phyloP scores from a whole-genome alignment of 2,113 vertebrate genomes.

The Pedionomus torquatus region DNA sequence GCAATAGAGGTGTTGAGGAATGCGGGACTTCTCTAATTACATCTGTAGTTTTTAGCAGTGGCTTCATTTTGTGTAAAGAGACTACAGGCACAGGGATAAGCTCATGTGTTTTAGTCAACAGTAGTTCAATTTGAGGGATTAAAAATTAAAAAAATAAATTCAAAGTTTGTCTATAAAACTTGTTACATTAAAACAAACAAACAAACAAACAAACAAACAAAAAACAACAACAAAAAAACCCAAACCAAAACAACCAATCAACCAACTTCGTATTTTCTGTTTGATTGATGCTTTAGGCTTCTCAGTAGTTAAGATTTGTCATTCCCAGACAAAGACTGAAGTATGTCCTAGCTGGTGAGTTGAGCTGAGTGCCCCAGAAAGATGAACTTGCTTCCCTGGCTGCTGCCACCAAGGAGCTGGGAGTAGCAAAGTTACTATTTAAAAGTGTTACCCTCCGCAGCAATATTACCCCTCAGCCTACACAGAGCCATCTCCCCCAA shows the following conservation, averaged over 20 bases:
- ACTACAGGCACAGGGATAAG: neutral
- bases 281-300: neutral
- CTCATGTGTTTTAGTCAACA: neutral
- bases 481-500: neutral
- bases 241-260: neutral
- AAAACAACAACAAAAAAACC: no score
- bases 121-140: neutral
- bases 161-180: neutral
- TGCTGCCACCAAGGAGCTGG: neutral
- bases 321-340: neutral
- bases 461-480: no score
- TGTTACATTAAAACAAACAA: neutral
- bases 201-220: no score
- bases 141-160: neutral
- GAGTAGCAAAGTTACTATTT: neutral
- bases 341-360: neutral
- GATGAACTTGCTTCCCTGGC: neutral
- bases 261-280: neutral
- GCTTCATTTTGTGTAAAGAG: neutral
- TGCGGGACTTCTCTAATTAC: neutral
- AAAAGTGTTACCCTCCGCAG: neutral
- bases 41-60: neutral
- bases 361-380: neutral
- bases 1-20: neutral
- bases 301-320: neutral